phyloP scores from a whole-genome alignment of 2,797 vertebrate genomes.

The Rhincodon typus region DNA sequence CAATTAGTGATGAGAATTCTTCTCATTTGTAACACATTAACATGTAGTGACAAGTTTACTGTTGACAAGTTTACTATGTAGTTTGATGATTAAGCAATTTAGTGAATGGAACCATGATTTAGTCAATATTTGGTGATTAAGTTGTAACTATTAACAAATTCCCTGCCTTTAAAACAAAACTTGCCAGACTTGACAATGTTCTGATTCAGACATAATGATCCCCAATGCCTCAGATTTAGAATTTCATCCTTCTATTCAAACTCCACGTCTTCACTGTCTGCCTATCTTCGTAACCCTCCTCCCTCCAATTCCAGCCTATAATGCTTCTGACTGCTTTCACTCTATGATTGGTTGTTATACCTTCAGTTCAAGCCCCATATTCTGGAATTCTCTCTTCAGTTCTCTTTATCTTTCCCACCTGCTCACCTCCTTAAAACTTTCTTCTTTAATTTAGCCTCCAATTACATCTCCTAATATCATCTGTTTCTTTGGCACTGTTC shows the following conservation, averaged over 20 bases:
- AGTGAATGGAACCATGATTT: background rate
- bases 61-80: background rate
- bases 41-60: conserved; percentile 1
- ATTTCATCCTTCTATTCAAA: background rate
- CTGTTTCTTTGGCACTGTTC: background rate
- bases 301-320: background rate
- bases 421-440: background rate
- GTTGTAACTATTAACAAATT: conserved; percentile 2
- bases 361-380: background rate
- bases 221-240: background rate
- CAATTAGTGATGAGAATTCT: conserved; percentile 1
- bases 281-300: background rate
- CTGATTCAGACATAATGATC: background rate
- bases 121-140: background rate
- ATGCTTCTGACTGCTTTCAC: background rate
- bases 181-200: background rate
- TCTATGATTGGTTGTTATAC: background rate
- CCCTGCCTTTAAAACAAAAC: too few species aligned
- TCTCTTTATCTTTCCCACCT: background rate
- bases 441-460: background rate
- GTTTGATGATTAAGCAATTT: conserved; percentile 3
- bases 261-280: background rate
- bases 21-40: background rate
- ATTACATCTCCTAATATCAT: background rate
- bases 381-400: background rate